Percentiles rank a stretch among this genome's conserved stretches.
These are phyloP conservation scores for Acleris cristana DNA, from an alignment of 2,888 invertebrate genomes.

Conservation along the genomic window DNA sequence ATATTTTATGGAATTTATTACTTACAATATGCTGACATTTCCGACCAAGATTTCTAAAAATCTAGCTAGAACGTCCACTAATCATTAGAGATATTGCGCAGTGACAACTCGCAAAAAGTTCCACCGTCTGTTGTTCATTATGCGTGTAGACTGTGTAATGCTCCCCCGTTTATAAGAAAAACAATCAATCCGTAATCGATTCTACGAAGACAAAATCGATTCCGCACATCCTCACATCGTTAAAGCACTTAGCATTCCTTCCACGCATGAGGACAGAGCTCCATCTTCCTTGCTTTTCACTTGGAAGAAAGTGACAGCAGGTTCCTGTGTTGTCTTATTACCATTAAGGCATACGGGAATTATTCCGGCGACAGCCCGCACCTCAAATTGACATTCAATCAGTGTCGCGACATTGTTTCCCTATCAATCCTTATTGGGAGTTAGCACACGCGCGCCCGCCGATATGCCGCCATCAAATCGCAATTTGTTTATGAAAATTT, in stretches of 20 bases:
- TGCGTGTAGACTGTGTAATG: slow-evolving; percentile 15
- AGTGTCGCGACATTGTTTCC: slow-evolving; percentile 81
- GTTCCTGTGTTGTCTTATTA: slow-evolving; percentile 10
- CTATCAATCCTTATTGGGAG: slow-evolving; percentile 82
- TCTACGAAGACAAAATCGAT: slow-evolving; percentile 15
- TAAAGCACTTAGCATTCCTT: slow-evolving; percentile 53
- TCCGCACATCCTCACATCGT: slow-evolving; percentile 63
- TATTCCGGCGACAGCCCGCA: slow-evolving; percentile 58
- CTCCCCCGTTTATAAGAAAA: slow-evolving; percentile 20
- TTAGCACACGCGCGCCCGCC: slow-evolving; percentile 71
- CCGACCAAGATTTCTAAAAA: too few relatives aligned
- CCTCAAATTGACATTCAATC: slow-evolving; percentile 82
- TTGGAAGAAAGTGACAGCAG: slow-evolving; percentile 20
- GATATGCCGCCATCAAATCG: slow-evolving; percentile 80
- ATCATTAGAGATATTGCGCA: background rate
- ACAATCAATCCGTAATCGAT: slow-evolving; percentile 35
- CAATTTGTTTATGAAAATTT: slow-evolving; percentile 85
- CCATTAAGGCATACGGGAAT: slow-evolving; percentile 49
- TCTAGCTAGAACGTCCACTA: too few relatives aligned
- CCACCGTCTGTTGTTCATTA: slow-evolving; percentile 19
- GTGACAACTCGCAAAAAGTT: background rate
- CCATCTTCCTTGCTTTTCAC: slow-evolving; percentile 9
- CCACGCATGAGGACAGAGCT: slow-evolving; percentile 10
- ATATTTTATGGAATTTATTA: too few relatives aligned
- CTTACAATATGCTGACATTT: too few relatives aligned